These are phyloP conservation scores for Hypocryptadius cinnamomeus DNA, from an alignment of 2,113 vertebrate genomes.

Conservation along the genomic window DNA sequence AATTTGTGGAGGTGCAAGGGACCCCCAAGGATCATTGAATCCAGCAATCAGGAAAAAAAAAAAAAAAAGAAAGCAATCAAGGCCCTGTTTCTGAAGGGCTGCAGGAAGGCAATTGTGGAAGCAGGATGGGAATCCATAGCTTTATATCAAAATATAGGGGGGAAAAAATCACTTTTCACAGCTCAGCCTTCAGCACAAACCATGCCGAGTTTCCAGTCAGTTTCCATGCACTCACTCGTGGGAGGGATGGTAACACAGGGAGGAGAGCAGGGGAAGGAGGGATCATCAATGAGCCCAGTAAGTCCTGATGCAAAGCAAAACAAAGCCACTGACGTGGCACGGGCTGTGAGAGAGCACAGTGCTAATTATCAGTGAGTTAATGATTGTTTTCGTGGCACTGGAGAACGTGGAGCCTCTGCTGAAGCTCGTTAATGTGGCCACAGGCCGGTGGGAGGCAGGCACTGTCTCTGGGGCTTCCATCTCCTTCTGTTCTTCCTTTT, in stretches of 20 bases:
- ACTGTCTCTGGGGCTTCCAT: background rate
- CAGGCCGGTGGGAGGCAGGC: background rate
- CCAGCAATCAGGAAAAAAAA: background rate
- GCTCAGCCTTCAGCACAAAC: background rate
- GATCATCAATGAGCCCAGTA: background rate
- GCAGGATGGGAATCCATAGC: background rate
- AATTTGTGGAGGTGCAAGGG: background rate
- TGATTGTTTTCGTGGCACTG: background rate
- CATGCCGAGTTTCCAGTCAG: background rate
- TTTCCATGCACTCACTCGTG: background rate
- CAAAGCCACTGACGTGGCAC: background rate
- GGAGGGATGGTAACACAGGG: background rate
- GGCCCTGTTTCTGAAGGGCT: background rate
- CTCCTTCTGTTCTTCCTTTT: background rate
- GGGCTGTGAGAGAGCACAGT: background rate
- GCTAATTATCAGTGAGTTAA: constrained; percentile 3
- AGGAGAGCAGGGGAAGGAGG: background rate
- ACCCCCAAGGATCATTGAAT: background rate
- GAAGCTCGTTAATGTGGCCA: background rate
- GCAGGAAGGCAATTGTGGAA: background rate
- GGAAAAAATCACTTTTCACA: background rate
- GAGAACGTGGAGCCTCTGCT: background rate
- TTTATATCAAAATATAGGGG: background rate
- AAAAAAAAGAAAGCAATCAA: background rate
- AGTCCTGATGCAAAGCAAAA: background rate